phyloP scores from a whole-genome alignment of 2,888 invertebrate genomes.

The Meiosimyza platycephala region DNA sequence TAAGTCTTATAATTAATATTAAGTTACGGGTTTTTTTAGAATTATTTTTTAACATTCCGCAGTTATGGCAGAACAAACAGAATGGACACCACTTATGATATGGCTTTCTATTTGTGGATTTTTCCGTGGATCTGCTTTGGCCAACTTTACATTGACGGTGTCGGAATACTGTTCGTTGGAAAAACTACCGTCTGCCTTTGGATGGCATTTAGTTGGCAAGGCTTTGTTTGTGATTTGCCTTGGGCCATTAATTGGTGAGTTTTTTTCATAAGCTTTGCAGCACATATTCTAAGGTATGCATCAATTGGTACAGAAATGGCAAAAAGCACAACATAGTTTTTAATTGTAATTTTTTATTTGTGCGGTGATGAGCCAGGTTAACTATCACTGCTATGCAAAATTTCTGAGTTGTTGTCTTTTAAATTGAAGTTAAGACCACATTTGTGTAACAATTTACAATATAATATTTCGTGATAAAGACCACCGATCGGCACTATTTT shows the following conservation, averaged over 20 bases:
- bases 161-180: slow-evolving; percentile 80
- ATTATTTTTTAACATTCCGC: slow-evolving; percentile 52
- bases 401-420: no score
- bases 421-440: no score
- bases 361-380: no score
- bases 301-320: no score
- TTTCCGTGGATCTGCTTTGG: slow-evolving; percentile 81
- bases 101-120: slow-evolving; percentile 83
- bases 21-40: not conserved
- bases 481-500: no score
- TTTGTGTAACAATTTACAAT: no score
- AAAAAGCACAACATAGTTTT: no score
- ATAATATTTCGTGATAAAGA: no score
- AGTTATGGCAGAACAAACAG: slow-evolving; percentile 81
- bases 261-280: not conserved
- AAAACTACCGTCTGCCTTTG: slow-evolving; percentile 81
- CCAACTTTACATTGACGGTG: slow-evolving; percentile 82
- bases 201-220: slow-evolving; percentile 81
- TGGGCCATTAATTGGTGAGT: slow-evolving; percentile 77
- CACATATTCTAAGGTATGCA: no score
- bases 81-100: slow-evolving; percentile 76
- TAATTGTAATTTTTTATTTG: no score
- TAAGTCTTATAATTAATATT: slow-evolving; percentile 65
- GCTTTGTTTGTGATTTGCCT: slow-evolving; percentile 77
- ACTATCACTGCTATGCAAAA: no score